Percentiles rank a stretch among this genome's conserved stretches.
Conservation (phyloP, 2,113 vertebrate genomes). For the Ictalurus furcatus region DNA sequence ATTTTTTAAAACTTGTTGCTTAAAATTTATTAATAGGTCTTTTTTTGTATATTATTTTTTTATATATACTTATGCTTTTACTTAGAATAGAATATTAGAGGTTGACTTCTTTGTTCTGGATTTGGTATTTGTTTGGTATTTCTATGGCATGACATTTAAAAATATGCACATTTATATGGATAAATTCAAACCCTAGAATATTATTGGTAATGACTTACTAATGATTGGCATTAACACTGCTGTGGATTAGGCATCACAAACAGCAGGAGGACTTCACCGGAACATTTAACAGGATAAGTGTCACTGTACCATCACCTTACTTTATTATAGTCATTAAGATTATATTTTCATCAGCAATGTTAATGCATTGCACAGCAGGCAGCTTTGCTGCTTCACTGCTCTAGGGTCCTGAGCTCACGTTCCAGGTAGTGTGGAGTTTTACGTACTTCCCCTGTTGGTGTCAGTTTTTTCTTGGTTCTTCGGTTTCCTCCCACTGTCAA, state of each 20-base stretch:
- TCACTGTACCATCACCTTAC: neutral
- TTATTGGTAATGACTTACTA: neutral
- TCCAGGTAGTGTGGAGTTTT: neutral
- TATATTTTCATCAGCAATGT: neutral
- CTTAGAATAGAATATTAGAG: neutral
- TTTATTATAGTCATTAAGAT: conserved; percentile 20
- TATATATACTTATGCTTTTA: neutral
- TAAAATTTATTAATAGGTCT: too few relatives aligned
- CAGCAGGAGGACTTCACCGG: neutral
- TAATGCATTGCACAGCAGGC: neutral
- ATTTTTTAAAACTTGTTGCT: too few relatives aligned
- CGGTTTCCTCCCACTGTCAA: neutral
- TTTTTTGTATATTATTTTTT: too few relatives aligned
- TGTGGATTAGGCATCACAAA: neutral
- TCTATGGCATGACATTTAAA: neutral
- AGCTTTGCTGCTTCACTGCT: neutral
- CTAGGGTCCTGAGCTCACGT: neutral
- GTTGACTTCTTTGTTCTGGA: neutral
- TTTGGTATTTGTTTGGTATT: neutral
- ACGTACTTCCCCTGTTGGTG: neutral
- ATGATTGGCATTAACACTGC: neutral
- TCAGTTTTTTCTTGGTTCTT: neutral
- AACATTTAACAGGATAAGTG: conserved; percentile 3
- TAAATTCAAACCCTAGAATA: neutral
- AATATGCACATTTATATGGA: neutral